A percentile compares a stretch with the other conserved stretches of the same genome.
Evolutionary conservation across 2,797 vertebrate species (phyloP).

Genomic region (Darevskia mixta): DNA sequence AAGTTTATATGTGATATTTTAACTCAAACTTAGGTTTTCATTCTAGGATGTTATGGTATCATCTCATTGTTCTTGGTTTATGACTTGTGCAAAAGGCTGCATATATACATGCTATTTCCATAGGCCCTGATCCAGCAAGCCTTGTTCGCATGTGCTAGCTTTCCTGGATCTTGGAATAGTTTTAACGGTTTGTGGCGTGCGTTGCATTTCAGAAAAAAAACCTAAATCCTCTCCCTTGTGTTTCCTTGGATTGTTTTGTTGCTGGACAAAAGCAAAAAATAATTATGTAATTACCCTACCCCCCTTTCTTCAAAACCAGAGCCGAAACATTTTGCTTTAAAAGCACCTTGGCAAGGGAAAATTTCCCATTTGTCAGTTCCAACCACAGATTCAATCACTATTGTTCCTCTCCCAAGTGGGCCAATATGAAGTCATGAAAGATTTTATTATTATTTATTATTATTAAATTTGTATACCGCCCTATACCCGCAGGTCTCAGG

Average conservation of each 20-base stretch:
- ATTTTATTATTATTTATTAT: too few species aligned
- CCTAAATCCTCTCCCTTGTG: background rate
- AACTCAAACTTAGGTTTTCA: background rate
- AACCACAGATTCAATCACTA: background rate
- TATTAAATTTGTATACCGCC: too few species aligned
- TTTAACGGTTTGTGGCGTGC: background rate
- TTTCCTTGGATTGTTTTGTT: background rate
- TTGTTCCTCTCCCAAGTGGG: background rate
- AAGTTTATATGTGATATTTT: too few species aligned
- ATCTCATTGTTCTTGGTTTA: too few species aligned
- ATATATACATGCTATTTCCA: background rate
- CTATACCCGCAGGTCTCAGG: too few species aligned
- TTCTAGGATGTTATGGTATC: background rate
- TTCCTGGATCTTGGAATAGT: background rate
- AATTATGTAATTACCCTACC: background rate
- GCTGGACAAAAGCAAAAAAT: background rate
- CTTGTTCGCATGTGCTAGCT: background rate
- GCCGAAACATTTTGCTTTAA: background rate
- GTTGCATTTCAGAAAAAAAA: background rate
- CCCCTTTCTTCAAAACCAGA: background rate
- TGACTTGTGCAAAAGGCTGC: background rate
- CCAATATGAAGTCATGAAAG: background rate
- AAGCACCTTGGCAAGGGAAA: background rate
- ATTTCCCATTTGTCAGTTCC: background rate
- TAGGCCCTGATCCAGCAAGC: background rate